These are phyloP conservation scores for Volucella bombylans DNA, from an alignment of 2,888 invertebrate species.

Conservation along the genomic window DNA sequence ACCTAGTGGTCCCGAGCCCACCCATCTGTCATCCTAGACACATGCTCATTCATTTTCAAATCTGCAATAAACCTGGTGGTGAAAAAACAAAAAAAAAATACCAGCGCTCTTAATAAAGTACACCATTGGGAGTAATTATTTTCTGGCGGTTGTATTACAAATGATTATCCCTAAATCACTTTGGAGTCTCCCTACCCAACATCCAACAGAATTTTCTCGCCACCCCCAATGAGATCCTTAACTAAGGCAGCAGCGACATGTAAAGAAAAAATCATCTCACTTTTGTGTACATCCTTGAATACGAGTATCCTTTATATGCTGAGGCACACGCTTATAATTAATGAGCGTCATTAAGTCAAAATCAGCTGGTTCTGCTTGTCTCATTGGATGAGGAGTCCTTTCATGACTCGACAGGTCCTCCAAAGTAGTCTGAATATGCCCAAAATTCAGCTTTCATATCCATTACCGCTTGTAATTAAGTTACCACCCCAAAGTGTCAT, in stretches of 20 bases:
- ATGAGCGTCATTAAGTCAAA: constrained; percentile 71
- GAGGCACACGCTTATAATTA: constrained; percentile 53
- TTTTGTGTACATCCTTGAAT: constrained; percentile 1
- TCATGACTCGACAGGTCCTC: constrained; percentile 13
- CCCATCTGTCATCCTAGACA: constrained; percentile 68
- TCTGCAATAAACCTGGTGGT: constrained; percentile 57
- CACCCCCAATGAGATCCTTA: constrained; percentile 15
- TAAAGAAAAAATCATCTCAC: constrained; percentile 14
- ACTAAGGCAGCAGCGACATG: constrained; percentile 37
- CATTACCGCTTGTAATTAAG: constrained; percentile 53
- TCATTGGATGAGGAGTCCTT: constrained; percentile 11
- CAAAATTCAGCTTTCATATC: constrained; percentile 43
- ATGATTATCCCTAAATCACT: constrained; percentile 73
- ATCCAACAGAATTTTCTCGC: background rate
- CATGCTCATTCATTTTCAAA: constrained; percentile 62
- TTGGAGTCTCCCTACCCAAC: constrained; percentile 2
- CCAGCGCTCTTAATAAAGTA: constrained; percentile 63
- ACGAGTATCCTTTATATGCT: constrained; percentile 27
- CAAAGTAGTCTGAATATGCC: constrained; percentile 20
- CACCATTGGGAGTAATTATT: constrained; percentile 72
- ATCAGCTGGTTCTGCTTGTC: constrained; percentile 47
- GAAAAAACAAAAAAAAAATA: constrained; percentile 17
- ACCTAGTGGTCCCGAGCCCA: constrained; percentile 34
- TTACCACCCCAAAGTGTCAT: constrained; percentile 52
- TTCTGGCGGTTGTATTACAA: constrained; percentile 71